Evolutionary conservation across 2,797 vertebrate species (phyloP), one percentile per base, ranked within the genome.

Genomic region (Anisognathus igniventris): DNA sequence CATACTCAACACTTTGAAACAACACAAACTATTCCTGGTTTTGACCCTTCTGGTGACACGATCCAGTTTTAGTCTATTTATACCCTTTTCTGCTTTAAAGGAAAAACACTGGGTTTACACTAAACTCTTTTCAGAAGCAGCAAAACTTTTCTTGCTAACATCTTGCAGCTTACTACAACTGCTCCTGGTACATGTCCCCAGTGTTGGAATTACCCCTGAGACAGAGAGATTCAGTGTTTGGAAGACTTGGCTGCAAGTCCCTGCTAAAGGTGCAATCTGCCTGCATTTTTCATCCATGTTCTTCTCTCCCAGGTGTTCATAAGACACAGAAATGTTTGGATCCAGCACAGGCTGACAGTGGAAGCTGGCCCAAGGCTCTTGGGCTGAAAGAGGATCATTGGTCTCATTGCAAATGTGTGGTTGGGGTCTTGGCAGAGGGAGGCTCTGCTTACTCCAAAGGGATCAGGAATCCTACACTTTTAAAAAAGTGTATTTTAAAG

Each of bases 381-480:
- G 56, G 65, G 28, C 35, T 2, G 12, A 61, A 39, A 31, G 56
- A 20, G 28, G n/a, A 31, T 19, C 1, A 0, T 3, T 11, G 57
- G 2, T 61, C 35, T 51, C 18, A 25, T 8, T 48, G n/a, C 0
- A 0, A 42, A 33, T 0, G 12, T 1, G 5, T 31, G 31, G 9
- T 2, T 72, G 68, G 13, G 1, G 35, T 12, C 39, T 57, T 1
- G 2, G 84, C 42, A 57, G 24, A 6, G 8, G 35, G 44, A 48
- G 9, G 21, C 51, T 81, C 80, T 84, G 47, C 6, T 73, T 76
- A 25, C 7, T 33, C 12, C 2, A 1, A 11, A 72, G 25, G 21
- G 56, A 35, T 48, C 4, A 10, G 81, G 22, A 60, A n/a, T 45
- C 27, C 51, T 14, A 10, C 25, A 8, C 27, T 70, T 70, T 17